Base-by-base conservation (phyloP, 2,113 vertebrate genomes). In the Notiomystis cincta region DNA sequence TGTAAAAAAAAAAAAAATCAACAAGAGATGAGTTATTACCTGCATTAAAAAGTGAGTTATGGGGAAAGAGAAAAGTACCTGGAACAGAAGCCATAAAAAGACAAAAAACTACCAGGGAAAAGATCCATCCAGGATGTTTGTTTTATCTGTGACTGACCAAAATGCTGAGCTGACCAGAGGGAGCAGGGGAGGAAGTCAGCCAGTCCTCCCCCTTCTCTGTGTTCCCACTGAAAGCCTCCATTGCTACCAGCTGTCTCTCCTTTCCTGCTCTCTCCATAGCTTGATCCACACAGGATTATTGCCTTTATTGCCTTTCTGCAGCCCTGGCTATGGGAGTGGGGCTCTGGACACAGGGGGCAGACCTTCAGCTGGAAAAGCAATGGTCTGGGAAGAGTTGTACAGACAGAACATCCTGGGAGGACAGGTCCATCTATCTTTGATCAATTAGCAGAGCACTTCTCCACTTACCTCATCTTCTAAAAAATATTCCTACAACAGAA, bases 341-440 rank as follows among this genome's bases (percentile, higher is more conserved):
- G 19, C 18, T 70, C 53, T 7, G 1, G 44, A 15, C 13, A 56
- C 25, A 75, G 38, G 7, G 7, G 25, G 24, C 40, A 75, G 3
- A 44, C 3, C 27, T 57, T 21, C 11, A 53, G 11, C 0, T 53
- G 18, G 20, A 21, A 19, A 84, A 81, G 42, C 9, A 89, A 28
- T 5, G 16, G 21, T 40, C n/a, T 11, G 17, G 40, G 10, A 28
- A 1, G 1, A n/a, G 5, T 69, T 44, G 13, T 0, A 62, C 17
- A 47, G 44, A 53, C 28, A 9, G 18, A 69, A 25, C 0, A 2
- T 25, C 9, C 33, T 8, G 13, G 24, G 25, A 60, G 20, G 7
- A 66, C 21, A 64, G 12, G 14, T 42, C 38, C 27, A 6, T n/a
- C 21, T 60, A 10, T 31, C 42, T 75, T 24, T 30, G 0, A 58